Evolutionary conservation across 2,888 invertebrate species (phyloP), one percentile per base, ranked within the genome.

Genomic region (Sphaerophoria taeniata): DNA sequence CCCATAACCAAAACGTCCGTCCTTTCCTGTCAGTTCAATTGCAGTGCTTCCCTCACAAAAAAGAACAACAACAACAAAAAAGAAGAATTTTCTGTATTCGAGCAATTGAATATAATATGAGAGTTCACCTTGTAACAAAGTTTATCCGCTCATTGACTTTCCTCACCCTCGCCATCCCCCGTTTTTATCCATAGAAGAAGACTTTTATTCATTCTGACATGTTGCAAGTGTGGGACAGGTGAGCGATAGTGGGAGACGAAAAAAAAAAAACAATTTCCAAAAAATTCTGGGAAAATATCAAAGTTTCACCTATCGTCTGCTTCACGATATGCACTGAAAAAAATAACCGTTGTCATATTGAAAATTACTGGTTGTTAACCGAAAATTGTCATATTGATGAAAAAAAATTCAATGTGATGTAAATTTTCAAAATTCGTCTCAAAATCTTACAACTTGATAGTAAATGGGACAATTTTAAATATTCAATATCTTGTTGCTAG

Each of bases 121-220:
- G 33, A 31, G 56, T 33, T 56, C 34, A 34, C 58, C 33, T 61
- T 24, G 47, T 69, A 51, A 60, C 70, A 79, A 70, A 53, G 70
- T 74, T 74, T 74, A 70, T 63, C 24, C 43, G 63, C 78, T 78
- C 78, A 82, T 69, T 78, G 73, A 73, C 65, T 73, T 45, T 60
- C 56, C 56, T 43, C 39, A 65, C 63, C 31, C 14, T 24, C n/a
- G 34, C 11, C 11, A 33, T 47, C 14, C 2, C 47, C 16, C 7
- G 31, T 6, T 31, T 31, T 31, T 31, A 45, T 9, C 12, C 43
- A 7, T 43, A 45, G 9, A 24, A 16, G 24, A 24, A 24, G 24
- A 24, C 24, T 24, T 24, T 24, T 24, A 24, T 24, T 24, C 34
- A 16, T 24, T 3, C 12, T 51, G 56, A 24, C 31, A 63, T 24